These are phyloP conservation scores for Allolobophora icterica DNA, from an alignment of 2,888 invertebrate genomes.

Conservation along the genomic window DNA sequence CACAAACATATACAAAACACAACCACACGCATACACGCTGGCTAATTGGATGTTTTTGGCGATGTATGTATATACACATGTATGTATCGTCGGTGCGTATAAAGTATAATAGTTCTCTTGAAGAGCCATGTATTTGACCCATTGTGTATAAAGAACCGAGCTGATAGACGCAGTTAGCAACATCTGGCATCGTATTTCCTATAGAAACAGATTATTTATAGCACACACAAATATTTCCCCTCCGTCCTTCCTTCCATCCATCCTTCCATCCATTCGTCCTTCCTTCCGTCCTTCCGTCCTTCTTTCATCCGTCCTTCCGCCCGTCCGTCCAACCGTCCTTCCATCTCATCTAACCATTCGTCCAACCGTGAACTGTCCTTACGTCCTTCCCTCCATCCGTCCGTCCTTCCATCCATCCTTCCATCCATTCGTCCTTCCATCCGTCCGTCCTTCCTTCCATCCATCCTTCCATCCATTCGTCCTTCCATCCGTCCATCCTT, in stretches of 20 bases:
- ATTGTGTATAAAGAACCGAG: neutral
- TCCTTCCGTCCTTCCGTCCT: too few species aligned
- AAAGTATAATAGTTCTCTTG: neutral
- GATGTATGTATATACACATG: neutral
- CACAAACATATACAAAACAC: neutral
- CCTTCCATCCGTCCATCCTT: too few species aligned
- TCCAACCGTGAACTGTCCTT: too few species aligned
- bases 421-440: neutral
- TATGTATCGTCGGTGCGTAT: neutral
- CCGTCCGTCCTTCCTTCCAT: too few species aligned
- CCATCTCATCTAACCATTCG: too few species aligned
- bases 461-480: too few species aligned
- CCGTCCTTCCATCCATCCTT: too few species aligned
- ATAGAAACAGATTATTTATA: slow-evolving; percentile 3
- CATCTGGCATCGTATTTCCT: neutral
- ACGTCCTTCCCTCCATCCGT: too few species aligned
- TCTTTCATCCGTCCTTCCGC: too few species aligned
- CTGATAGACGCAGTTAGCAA: neutral
- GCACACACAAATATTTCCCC: neutral
- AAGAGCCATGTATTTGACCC: neutral
- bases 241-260: neutral
- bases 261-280: too few species aligned
- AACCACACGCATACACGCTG: neutral
- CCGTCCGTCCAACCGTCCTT: too few species aligned
- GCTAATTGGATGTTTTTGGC: neutral